phyloP scores from a whole-genome alignment of 2,797 vertebrate genomes.

The Cephalopachus bancanus region DNA sequence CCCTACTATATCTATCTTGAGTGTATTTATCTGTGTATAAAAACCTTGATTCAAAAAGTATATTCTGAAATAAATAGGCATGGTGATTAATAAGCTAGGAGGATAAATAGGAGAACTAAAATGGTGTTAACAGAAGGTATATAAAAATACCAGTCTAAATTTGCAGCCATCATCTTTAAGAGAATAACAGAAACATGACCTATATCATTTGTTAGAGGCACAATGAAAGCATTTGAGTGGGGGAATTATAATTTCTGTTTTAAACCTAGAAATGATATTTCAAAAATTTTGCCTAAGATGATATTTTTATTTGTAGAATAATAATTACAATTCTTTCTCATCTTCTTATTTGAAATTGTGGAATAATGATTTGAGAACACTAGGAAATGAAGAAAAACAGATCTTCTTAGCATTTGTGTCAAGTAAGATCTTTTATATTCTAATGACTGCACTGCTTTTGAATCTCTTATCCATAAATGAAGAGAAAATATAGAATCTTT shows the following conservation, averaged over 20 bases:
- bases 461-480: not conserved
- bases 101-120: not conserved
- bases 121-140: not conserved
- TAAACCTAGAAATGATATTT: not conserved
- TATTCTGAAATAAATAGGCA: not conserved
- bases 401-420: not conserved
- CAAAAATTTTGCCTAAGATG: not conserved
- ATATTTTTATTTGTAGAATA: not conserved
- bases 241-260: not conserved
- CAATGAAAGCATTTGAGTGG: not conserved
- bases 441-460: not conserved
- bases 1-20: not conserved
- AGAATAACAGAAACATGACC: not conserved
- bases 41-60: not conserved
- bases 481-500: not conserved
- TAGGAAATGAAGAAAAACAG: not conserved
- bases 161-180: not conserved
- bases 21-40: not conserved
- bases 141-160: not conserved
- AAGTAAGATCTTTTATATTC: not conserved
- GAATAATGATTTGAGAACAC: not conserved
- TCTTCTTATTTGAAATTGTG: not conserved
- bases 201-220: not conserved
- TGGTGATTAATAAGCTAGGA: not conserved
- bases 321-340: constrained; percentile 25